Conservation (phyloP, 2,888 invertebrate genomes). For the Drosophila mulleri region DNA sequence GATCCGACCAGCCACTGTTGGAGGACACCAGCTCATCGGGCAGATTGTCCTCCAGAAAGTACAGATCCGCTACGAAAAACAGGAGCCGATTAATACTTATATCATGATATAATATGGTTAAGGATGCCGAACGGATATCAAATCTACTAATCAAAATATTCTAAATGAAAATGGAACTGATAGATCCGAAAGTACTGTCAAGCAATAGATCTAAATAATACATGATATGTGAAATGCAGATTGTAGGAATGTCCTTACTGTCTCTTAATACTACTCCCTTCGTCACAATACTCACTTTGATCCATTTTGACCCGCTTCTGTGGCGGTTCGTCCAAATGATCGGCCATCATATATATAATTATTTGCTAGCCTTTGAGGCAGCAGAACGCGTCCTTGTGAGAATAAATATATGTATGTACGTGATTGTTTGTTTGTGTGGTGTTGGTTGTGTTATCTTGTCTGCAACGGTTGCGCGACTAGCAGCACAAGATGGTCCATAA, state of each 20-base stretch:
- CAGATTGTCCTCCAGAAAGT: slow-evolving; percentile 94
- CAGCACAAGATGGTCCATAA: slow-evolving; percentile 20
- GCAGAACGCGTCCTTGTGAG: slow-evolving; percentile 34
- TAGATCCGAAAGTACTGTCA: no score
- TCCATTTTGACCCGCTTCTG: slow-evolving; percentile 96
- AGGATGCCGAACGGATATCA: no score
- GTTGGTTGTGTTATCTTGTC: slow-evolving; percentile 12
- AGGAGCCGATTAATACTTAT: neutral
- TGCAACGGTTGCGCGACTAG: slow-evolving; percentile 3
- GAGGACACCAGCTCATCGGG: slow-evolving; percentile 95
- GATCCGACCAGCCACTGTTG: slow-evolving; percentile 90
- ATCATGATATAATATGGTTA: no score
- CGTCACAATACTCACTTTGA: slow-evolving; percentile 59
- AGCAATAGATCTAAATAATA: neutral
- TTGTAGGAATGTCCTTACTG: neutral
- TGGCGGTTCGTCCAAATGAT: slow-evolving; percentile 98
- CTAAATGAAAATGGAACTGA: no score
- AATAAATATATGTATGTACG: slow-evolving; percentile 6
- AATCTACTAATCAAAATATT: no score
- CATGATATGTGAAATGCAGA: no score
- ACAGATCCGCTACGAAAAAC: slow-evolving; percentile 89
- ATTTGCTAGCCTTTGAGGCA: slow-evolving; percentile 51
- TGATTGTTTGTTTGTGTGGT: slow-evolving; percentile 13
- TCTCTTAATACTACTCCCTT: neutral
- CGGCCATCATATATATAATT: slow-evolving; percentile 90